phyloP scores from a whole-genome alignment of 1,140 invertebrate species.

The Ceratina japonica region DNA sequence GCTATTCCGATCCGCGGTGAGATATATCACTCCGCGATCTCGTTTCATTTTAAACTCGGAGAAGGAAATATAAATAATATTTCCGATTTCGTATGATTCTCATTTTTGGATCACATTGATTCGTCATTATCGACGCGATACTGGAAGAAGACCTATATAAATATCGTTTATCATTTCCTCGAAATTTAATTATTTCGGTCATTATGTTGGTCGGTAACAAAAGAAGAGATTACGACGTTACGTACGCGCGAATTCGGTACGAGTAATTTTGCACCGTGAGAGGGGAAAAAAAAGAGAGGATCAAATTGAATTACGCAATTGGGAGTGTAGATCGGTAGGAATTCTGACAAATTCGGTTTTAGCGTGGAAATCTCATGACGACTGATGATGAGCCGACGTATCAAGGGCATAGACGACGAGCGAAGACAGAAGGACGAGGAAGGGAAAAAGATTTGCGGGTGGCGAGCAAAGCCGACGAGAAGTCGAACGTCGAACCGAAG shows the following conservation, averaged over 20 bases:
- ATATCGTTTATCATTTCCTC: no score
- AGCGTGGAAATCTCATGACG: conserved; percentile 12
- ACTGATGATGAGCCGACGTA: background rate
- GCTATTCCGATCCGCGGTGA: background rate
- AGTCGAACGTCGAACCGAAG: conserved; percentile 32
- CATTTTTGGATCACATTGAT: no score
- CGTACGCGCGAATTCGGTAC: background rate
- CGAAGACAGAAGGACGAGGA: background rate
- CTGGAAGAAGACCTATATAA: no score
- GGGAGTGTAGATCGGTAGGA: conserved; percentile 10
- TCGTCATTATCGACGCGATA: no score
- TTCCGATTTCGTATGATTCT: no score
- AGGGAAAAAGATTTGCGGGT: no score
- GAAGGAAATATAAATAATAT: no score
- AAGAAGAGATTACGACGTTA: no score
- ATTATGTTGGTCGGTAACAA: no score
- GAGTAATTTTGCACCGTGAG: conserved; percentile 42
- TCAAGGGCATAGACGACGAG: background rate
- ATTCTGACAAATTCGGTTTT: conserved; percentile 15
- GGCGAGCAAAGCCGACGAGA: background rate
- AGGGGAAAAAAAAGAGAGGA: background rate
- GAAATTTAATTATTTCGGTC: no score
- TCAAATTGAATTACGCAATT: conserved; percentile 52
- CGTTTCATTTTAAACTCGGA: no score
- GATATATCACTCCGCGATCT: background rate